Percentiles rank a stretch among this genome's conserved stretches.
Conservation (phyloP, 1,140 invertebrate genomes). For the Spodoptera litura region DNA sequence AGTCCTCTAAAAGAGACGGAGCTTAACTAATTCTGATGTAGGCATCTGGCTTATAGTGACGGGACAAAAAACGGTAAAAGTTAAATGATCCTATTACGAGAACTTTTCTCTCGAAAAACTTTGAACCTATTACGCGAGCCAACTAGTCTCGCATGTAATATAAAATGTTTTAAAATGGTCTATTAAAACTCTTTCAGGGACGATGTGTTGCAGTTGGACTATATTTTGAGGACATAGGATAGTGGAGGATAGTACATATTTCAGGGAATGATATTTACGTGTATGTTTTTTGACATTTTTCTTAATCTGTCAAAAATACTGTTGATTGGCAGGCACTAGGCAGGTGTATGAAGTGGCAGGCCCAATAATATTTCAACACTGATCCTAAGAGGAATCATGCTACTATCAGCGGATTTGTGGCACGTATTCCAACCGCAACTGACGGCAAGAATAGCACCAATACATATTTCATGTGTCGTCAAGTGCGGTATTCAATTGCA, state of each 20-base stretch:
- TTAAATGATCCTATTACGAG: background rate
- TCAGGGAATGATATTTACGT: too few relatives aligned
- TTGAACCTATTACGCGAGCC: background rate
- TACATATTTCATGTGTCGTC: constrained; percentile 37
- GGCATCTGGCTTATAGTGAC: too few relatives aligned
- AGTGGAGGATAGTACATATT: too few relatives aligned
- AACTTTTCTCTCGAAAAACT: constrained; percentile 16
- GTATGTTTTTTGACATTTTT: too few relatives aligned
- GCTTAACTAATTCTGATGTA: too few relatives aligned
- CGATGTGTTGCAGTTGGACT: too few relatives aligned
- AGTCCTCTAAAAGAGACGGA: too few relatives aligned
- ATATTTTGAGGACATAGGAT: too few relatives aligned
- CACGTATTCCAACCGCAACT: background rate
- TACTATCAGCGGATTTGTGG: background rate
- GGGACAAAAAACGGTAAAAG: too few relatives aligned
- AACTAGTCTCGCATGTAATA: constrained; percentile 10
- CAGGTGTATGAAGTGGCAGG: too few relatives aligned
- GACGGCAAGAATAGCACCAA: constrained; percentile 6
- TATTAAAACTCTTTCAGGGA: constrained; percentile 16
- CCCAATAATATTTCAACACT: background rate
- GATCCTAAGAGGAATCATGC: background rate
- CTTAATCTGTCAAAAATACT: background rate
- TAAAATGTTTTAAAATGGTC: constrained; percentile 16
- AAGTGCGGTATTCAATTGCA: constrained; percentile 44
- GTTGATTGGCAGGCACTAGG: too few relatives aligned